Percentiles rank a stretch among this genome's conserved stretches.
These are phyloP conservation scores for Peromyscus aztecus DNA, from an alignment of 2,797 vertebrate genomes.

Conservation along the genomic window DNA sequence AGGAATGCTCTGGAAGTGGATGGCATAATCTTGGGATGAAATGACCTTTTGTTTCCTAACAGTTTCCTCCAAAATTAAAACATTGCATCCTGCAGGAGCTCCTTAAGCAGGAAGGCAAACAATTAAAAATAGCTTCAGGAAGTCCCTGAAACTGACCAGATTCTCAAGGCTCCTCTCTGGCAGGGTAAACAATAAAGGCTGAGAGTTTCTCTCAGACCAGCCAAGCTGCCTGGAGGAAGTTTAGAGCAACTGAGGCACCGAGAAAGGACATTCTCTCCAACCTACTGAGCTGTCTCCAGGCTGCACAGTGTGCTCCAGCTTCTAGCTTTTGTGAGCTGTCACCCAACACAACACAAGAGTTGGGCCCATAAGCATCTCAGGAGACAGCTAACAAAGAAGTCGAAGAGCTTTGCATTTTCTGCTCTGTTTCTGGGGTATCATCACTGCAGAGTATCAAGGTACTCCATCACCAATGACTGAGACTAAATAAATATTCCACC, in stretches of 20 bases:
- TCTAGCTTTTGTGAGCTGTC: neutral
- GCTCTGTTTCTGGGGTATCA: neutral
- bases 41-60: neutral
- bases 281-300: neutral
- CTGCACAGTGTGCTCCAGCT: too few species aligned
- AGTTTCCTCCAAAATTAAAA: neutral
- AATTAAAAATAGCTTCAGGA: neutral
- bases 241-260: neutral
- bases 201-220: too few species aligned
- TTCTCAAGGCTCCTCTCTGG: neutral
- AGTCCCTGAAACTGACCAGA: slow-evolving; percentile 5
- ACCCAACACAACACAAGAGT: neutral
- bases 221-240: neutral
- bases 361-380: neutral
- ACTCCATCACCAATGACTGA: neutral
- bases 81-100: neutral
- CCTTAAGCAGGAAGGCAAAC: neutral
- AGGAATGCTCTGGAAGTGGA: neutral
- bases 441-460: neutral
- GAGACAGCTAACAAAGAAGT: neutral
- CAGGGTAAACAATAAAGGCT: neutral
- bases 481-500: neutral
- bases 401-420: slow-evolving; percentile 9
- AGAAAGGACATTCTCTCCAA: neutral
- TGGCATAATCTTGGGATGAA: neutral